These are phyloP conservation scores for Corythoichthys haematopterus DNA, from an alignment of 2,113 vertebrate genomes.

Conservation along the genomic window DNA sequence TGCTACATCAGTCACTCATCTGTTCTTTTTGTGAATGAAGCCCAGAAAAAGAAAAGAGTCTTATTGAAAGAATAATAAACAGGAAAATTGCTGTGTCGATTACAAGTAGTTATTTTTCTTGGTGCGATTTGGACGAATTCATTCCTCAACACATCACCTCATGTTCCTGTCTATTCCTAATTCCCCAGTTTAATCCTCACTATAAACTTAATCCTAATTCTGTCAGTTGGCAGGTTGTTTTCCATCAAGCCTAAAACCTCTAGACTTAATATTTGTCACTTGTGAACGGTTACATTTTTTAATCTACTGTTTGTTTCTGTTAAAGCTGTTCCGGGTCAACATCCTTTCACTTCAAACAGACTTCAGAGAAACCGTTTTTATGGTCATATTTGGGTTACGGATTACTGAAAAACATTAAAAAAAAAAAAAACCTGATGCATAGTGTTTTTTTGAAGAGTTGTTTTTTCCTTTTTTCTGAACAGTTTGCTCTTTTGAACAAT, in stretches of 20 bases:
- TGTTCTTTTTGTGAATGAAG: conserved; percentile 20
- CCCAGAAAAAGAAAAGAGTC: conserved; percentile 17
- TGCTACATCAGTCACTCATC: conserved; percentile 16
- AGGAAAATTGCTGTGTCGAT: conserved; percentile 17
- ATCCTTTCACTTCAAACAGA: not conserved
- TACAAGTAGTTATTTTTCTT: conserved; percentile 2
- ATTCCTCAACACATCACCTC: conserved; percentile 18
- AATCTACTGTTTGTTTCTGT: conserved; percentile 14
- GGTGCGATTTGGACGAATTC: conserved; percentile 12
- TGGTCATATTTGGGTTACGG: not conserved
- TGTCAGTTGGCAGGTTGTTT: conserved; percentile 41
- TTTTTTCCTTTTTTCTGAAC: too few relatives aligned
- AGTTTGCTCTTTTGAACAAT: too few relatives aligned
- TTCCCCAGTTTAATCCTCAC: conserved; percentile 46
- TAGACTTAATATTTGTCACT: conserved; percentile 14
- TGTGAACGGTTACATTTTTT: conserved; percentile 2
- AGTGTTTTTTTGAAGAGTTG: too few relatives aligned
- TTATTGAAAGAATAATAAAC: conserved; percentile 23
- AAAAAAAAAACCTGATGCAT: too few relatives aligned
- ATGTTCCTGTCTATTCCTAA: conserved; percentile 36
- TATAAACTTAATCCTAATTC: conserved; percentile 49
- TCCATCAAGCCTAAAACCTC: not conserved
- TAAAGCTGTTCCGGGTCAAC: not conserved
- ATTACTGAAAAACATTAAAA: not conserved
- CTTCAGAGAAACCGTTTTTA: not conserved